phyloP scores from a whole-genome alignment of 2,888 invertebrate species.

The Strigamia maritima region DNA sequence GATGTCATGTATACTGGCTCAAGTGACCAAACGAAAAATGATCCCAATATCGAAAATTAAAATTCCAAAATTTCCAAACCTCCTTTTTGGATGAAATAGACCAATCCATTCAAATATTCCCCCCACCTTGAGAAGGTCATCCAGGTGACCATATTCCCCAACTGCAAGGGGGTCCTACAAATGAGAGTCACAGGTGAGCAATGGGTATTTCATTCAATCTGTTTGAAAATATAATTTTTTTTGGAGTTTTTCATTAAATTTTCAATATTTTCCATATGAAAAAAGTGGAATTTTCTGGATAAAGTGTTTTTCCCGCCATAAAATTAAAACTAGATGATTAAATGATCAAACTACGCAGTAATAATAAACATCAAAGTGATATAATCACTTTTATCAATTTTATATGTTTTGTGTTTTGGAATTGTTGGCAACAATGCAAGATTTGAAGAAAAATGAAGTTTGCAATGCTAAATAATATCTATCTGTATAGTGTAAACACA shows the following conservation, averaged over 20 bases:
- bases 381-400: not conserved
- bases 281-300: not conserved
- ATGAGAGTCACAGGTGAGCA: not conserved
- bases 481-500: not conserved
- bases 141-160: constrained; percentile 17
- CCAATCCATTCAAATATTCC: not conserved
- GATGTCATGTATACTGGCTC: too few species aligned
- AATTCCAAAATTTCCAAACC: not conserved
- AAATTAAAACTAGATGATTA: not conserved
- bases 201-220: not conserved
- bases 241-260: too few species aligned
- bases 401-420: not conserved
- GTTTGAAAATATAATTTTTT: too few species aligned
- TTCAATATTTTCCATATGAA: too few species aligned
- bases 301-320: constrained; percentile 7
- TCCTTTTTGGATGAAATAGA: not conserved
- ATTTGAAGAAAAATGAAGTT: not conserved
- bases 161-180: not conserved
- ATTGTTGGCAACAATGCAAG: not conserved
- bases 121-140: constrained; percentile 23
- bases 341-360: not conserved
- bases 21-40: not conserved
- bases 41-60: not conserved
- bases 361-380: not conserved
- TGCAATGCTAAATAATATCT: not conserved